Conservation (phyloP, 2,888 invertebrate species). For the Drosophila phalerata region DNA sequence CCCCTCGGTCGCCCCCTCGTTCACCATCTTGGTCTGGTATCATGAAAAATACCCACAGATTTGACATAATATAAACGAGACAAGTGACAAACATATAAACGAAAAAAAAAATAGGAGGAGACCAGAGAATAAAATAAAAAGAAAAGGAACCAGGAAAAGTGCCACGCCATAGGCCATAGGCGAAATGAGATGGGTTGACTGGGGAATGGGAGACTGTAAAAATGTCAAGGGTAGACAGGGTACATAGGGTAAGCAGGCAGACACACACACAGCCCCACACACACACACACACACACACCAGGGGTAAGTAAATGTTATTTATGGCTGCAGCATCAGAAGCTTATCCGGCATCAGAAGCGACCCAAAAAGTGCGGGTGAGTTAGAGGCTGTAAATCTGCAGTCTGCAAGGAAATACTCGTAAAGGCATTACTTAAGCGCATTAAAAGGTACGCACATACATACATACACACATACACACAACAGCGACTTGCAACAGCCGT, state of each 20-base stretch:
- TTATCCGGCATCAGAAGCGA: slow-evolving; percentile 53
- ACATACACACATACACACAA: slow-evolving; percentile 26
- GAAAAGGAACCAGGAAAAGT: slow-evolving; percentile 20
- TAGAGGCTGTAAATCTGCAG: slow-evolving; percentile 69
- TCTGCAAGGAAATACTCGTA: slow-evolving; percentile 66
- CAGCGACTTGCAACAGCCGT: slow-evolving; percentile 64
- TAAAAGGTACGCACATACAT: slow-evolving; percentile 50
- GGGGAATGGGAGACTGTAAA: slow-evolving; percentile 57
- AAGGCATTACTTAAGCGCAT: slow-evolving; percentile 66
- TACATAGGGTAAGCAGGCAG: slow-evolving; percentile 15
- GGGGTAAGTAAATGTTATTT: slow-evolving; percentile 75
- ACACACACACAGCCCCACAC: not conserved
- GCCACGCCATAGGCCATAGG: slow-evolving; percentile 37
- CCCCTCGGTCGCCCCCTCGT: not conserved
- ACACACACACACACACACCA: slow-evolving; percentile 1
- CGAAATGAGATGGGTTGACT: slow-evolving; percentile 57
- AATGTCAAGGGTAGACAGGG: slow-evolving; percentile 51
- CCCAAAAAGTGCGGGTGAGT: slow-evolving; percentile 57
- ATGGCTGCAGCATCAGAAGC: slow-evolving; percentile 64
- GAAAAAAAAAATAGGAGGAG: slow-evolving; percentile 40
- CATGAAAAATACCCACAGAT: slow-evolving; percentile 68
- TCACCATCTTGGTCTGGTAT: slow-evolving; percentile 21
- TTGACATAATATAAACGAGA: slow-evolving; percentile 75
- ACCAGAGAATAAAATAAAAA: slow-evolving; percentile 20
- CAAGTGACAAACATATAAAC: slow-evolving; percentile 75